phyloP scores from a whole-genome alignment of 2,888 invertebrate species.

The Watsonalla cultraria region DNA sequence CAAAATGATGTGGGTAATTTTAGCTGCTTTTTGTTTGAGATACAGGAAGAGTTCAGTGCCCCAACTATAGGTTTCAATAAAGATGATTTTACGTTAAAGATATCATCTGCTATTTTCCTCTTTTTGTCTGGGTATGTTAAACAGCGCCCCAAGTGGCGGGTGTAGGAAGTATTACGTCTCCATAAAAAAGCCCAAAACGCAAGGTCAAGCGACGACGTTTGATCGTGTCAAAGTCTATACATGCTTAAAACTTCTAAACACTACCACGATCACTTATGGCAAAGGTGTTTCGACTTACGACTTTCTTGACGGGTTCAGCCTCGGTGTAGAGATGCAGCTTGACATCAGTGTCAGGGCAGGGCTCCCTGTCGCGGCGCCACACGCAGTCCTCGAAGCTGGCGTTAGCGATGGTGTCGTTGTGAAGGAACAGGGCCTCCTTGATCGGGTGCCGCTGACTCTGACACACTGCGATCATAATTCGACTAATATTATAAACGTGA shows the following conservation, averaged over 20 bases:
- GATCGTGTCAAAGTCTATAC: too few species aligned
- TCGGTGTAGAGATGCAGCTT: constrained; percentile 82
- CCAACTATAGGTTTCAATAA: too few species aligned
- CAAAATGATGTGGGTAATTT: too few species aligned
- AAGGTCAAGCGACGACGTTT: too few species aligned
- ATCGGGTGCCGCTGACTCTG: constrained; percentile 67
- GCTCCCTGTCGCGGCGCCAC: constrained; percentile 82
- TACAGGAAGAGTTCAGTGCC: too few species aligned
- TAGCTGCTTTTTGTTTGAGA: too few species aligned
- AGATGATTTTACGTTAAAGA: too few species aligned
- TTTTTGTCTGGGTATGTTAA: too few species aligned
- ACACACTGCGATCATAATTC: neutral
- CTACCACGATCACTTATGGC: neutral
- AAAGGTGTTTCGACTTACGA: constrained; percentile 42
- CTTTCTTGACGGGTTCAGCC: constrained; percentile 67
- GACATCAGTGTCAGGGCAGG: constrained; percentile 86
- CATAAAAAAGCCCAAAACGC: too few species aligned
- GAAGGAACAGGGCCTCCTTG: constrained; percentile 81
- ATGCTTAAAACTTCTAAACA: neutral
- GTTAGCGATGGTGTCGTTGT: constrained; percentile 77
- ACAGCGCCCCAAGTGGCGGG: too few species aligned
- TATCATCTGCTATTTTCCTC: too few species aligned
- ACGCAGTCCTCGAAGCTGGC: constrained; percentile 83
- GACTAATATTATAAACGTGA: neutral
- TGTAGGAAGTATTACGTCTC: too few species aligned